Evolutionary conservation across 2,113 vertebrate genomes (phyloP), one percentile per base, ranked within the genome.

Genomic region (Seriola aureovittata): DNA sequence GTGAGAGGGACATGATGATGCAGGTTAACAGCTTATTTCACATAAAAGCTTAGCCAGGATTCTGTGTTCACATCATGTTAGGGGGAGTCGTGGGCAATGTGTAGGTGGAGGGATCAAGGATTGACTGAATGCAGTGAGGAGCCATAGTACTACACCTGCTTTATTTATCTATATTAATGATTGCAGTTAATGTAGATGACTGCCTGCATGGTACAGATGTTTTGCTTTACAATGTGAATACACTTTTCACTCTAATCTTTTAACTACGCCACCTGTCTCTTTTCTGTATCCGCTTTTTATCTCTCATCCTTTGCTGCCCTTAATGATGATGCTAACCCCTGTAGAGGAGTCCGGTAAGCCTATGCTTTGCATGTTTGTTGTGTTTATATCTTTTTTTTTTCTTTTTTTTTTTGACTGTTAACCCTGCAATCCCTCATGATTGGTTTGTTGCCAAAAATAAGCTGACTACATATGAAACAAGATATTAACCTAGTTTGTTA

Each of bases 281-380:
- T 32, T 19, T 82, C 75, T 69, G 59, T 55, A 4, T 81, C 21
- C 84, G 25, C 76, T 0, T 87, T 19, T 75, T 36, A 17, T 73
- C 44, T 55, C 50, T 82, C 65, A 10, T 71, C 64, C 14, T 71
- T 81, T 50, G 82, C 81, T 87, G 72, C 67, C 69, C 81, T n/a
- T 89, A 38, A 89, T 74, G 78, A 92, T 75, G 87, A 92, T 78
- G 87, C 80, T 95, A 95, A 91, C 93, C 92, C 94, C 85, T 95
- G 82, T 96, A 99, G 97, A 97, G 96, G 96, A 98, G 97, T 96
- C 97, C 97, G 97, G 97, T 99, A 99, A 99, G 97, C 93, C 86
- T 88, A 8, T 68, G 54, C 83, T 89, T 82, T 88, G 86, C 81
- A 75, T 85, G 62, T 16, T 62, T 8, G 11, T 23, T 55, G 9